Percentiles rank a stretch among this genome's conserved stretches.
phyloP scores from a whole-genome alignment of 1,140 invertebrate species.

The Brachionus asplanchnoidis region DNA sequence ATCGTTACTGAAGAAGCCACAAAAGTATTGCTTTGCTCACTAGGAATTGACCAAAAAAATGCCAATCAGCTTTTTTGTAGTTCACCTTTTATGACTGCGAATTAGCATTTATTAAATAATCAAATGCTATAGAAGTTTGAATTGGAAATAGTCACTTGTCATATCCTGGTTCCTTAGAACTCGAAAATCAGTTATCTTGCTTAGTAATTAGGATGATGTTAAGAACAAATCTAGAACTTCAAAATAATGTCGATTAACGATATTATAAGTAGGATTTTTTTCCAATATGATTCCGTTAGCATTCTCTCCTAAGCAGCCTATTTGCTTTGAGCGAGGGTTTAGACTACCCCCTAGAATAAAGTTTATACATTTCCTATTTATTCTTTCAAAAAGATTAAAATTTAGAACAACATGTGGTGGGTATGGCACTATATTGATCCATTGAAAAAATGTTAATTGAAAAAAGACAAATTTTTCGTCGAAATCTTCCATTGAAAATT shows the following conservation, averaged over 20 bases:
- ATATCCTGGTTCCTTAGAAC: neutral
- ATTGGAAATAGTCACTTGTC: neutral
- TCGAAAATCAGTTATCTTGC: neutral
- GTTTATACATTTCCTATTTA: neutral
- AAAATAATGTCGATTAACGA: neutral
- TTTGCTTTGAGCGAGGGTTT: neutral
- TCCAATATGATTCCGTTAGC: neutral
- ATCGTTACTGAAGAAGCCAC: neutral
- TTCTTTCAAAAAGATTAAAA: neutral
- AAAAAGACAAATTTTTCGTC: too few species aligned
- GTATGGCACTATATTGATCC: too few species aligned
- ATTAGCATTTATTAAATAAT: neutral
- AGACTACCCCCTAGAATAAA: neutral
- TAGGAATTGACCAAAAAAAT: neutral
- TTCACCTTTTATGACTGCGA: neutral
- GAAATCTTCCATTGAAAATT: too few species aligned
- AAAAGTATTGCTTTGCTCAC: neutral
- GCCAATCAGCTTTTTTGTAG: neutral
- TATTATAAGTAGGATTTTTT: neutral
- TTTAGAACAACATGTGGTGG: neutral
- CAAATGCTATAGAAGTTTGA: neutral
- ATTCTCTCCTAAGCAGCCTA: neutral
- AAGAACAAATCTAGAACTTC: neutral
- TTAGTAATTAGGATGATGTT: neutral
- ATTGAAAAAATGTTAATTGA: too few species aligned